Percentiles rank a stretch among this genome's conserved stretches.
These are phyloP conservation scores for Stichodactyla helianthus DNA, from an alignment of 64 coral and sea anemone species.

Conservation along the genomic window DNA sequence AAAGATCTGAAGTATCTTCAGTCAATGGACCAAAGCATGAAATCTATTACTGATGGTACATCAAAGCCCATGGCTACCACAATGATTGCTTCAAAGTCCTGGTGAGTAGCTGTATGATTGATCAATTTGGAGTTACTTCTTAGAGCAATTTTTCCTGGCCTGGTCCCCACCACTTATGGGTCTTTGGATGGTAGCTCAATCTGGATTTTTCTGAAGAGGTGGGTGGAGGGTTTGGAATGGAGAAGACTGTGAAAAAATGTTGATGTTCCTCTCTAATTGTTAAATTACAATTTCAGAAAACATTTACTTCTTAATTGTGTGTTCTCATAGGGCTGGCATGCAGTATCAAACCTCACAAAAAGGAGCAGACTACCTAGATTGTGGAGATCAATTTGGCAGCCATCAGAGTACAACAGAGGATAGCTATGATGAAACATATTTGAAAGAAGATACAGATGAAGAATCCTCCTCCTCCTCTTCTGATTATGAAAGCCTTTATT, in stretches of 20 bases:
- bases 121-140: no score
- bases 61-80: not conserved
- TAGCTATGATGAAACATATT: not conserved
- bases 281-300: no score
- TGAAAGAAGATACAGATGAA: not conserved
- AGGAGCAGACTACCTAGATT: not conserved
- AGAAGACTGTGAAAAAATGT: no score
- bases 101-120: not conserved
- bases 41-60: constrained; percentile 63
- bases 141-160: not conserved
- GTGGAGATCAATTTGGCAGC: not conserved
- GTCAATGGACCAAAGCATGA: constrained; percentile 36
- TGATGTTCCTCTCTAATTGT: no score
- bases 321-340: not conserved
- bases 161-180: no score
- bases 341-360: not conserved
- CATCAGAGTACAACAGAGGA: not conserved
- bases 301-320: no score
- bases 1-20: constrained; percentile 52
- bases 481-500: constrained; percentile 6
- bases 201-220: no score
- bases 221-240: no score
- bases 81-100: not conserved
- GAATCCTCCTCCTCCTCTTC: not conserved
- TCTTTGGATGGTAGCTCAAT: no score